Percentiles rank a stretch among this genome's conserved stretches.
These are phyloP conservation scores for Mellivora capensis DNA, from an alignment of 2,113 vertebrate genomes.

Conservation along the genomic window DNA sequence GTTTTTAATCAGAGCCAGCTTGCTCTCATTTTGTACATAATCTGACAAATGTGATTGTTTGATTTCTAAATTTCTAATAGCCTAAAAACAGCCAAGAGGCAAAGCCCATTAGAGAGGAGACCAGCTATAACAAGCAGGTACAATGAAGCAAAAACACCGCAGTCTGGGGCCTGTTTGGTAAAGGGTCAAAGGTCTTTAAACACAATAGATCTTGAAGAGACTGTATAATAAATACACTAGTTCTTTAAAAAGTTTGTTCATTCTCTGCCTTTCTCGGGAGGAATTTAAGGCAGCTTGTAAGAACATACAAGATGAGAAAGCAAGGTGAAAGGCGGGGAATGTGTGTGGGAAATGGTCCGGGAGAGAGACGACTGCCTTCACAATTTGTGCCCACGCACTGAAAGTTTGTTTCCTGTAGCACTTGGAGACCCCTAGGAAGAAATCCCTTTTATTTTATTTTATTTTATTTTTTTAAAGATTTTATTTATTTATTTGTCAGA, in stretches of 20 bases:
- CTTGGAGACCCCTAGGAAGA: neutral
- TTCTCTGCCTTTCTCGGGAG: neutral
- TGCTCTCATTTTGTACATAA: neutral
- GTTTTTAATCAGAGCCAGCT: neutral
- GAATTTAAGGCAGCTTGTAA: neutral
- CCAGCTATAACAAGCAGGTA: neutral
- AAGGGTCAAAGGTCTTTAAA: neutral
- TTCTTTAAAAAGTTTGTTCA: neutral
- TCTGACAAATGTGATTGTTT: neutral
- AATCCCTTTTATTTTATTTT: neutral
- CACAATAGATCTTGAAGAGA: no score
- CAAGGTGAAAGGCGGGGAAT: neutral
- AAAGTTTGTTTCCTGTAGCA: neutral
- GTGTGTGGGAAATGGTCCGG: neutral
- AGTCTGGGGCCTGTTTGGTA: neutral
- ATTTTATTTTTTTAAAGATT: no score
- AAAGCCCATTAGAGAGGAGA: neutral
- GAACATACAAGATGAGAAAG: neutral
- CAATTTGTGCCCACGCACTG: neutral
- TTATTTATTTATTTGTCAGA: no score
- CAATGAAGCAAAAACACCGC: neutral
- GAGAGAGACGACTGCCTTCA: neutral
- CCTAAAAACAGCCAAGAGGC: neutral
- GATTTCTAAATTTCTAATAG: neutral
- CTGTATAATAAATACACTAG: neutral